phyloP scores from a whole-genome alignment of 2,888 invertebrate species.

The Phyllotreta cruciferae region DNA sequence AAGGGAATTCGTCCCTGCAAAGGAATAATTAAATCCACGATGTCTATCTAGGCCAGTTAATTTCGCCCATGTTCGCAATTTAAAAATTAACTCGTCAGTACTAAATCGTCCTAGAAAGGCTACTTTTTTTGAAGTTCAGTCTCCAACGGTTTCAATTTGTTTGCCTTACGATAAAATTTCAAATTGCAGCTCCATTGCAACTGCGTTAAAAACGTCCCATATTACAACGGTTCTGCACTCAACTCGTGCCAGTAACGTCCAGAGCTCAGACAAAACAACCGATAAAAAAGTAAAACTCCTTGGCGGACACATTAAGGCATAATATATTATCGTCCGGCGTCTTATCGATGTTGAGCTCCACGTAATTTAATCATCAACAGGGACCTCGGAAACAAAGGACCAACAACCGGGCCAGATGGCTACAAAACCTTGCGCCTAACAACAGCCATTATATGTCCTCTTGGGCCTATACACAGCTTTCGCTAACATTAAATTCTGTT shows the following conservation, averaged over 20 bases:
- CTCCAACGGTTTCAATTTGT: too few relatives aligned
- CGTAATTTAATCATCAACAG: slow-evolving; percentile 32
- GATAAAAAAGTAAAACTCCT: slow-evolving; percentile 22
- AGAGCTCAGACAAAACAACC: slow-evolving; percentile 19
- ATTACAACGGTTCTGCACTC: not conserved
- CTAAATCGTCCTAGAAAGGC: too few relatives aligned
- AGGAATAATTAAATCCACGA: not conserved
- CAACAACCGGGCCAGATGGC: slow-evolving; percentile 33
- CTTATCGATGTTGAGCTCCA: slow-evolving; percentile 27
- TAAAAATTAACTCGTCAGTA: too few relatives aligned
- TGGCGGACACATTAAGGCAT: slow-evolving; percentile 18
- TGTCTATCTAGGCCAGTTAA: too few relatives aligned
- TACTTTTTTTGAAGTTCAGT: too few relatives aligned
- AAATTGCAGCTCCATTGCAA: too few relatives aligned
- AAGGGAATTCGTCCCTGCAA: not conserved
- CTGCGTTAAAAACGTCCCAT: too few relatives aligned
- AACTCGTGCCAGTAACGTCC: slow-evolving; percentile 2
- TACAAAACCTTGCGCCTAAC: slow-evolving; percentile 32
- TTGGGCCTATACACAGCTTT: slow-evolving; percentile 17
- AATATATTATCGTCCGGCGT: slow-evolving; percentile 25
- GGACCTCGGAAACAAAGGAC: slow-evolving; percentile 32
- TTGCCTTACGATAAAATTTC: too few relatives aligned
- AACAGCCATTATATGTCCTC: slow-evolving; percentile 25
- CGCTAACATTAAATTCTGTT: slow-evolving; percentile 24
- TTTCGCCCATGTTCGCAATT: too few relatives aligned